phyloP scores from a whole-genome alignment of 2,888 invertebrate species.

The Melikaiella ostensackeni region DNA sequence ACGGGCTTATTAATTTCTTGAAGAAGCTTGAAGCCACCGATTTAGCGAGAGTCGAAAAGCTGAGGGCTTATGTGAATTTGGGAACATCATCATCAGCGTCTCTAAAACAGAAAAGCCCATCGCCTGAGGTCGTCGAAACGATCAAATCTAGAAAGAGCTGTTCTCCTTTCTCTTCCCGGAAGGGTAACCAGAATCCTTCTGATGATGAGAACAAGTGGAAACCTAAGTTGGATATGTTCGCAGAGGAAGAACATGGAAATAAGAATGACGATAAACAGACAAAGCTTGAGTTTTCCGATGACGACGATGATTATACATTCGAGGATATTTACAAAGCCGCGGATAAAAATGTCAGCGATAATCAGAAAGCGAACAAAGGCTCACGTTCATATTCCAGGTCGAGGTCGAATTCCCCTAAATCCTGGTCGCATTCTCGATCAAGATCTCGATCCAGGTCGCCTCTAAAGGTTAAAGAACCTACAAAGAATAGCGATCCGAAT shows the following conservation, averaged over 20 bases:
- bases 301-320: constrained; percentile 89
- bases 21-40: constrained; percentile 89
- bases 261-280: constrained; percentile 70
- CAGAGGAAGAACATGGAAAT: constrained; percentile 71
- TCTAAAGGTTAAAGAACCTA: constrained; percentile 65
- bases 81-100: constrained; percentile 65
- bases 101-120: constrained; percentile 55
- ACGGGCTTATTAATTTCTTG: constrained; percentile 88
- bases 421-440: constrained; percentile 68
- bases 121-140: constrained; percentile 51
- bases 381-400: constrained; percentile 64
- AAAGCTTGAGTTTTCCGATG: constrained; percentile 82
- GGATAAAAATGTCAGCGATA: constrained; percentile 85
- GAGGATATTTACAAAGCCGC: constrained; percentile 90
- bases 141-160: constrained; percentile 63
- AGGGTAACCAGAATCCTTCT: constrained; percentile 76
- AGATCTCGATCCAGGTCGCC: constrained; percentile 58
- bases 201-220: constrained; percentile 74
- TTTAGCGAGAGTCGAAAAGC: constrained; percentile 86
- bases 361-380: constrained; percentile 81
- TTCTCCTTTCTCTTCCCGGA: constrained; percentile 79
- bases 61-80: constrained; percentile 87
- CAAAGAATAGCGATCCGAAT: constrained; percentile 71
- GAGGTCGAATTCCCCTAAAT: constrained; percentile 66
- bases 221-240: constrained; percentile 73